Percentiles rank a stretch among this genome's conserved stretches.
These are phyloP conservation scores for Lasioglossum vierecki DNA, from an alignment of 2,888 invertebrate genomes.

Conservation along the genomic window DNA sequence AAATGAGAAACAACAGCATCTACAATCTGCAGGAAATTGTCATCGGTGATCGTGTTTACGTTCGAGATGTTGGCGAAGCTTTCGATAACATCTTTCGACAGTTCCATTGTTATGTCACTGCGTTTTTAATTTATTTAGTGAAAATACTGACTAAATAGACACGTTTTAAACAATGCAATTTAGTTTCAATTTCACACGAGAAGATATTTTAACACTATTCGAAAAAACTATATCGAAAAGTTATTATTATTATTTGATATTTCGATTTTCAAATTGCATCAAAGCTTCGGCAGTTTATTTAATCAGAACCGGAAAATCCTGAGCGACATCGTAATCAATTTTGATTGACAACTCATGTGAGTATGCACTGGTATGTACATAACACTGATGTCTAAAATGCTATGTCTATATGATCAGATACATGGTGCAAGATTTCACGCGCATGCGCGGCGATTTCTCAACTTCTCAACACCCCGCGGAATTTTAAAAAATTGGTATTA, in stretches of 20 bases:
- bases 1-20: conserved; percentile 67
- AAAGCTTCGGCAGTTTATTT: not conserved
- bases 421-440: no score
- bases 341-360: not conserved
- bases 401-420: no score
- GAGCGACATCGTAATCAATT: not conserved
- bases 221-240: no score
- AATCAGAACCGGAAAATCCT: not conserved
- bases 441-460: no score
- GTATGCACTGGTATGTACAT: no score
- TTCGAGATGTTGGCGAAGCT: conserved; percentile 69
- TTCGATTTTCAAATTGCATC: not conserved
- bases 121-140: conserved; percentile 9
- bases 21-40: conserved; percentile 73
- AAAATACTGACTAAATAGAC: not conserved
- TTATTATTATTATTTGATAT: no score
- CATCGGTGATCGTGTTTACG: conserved; percentile 71
- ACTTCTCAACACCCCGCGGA: no score
- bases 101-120: conserved; percentile 69
- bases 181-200: not conserved
- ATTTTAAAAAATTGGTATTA: no score
- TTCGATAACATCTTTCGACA: conserved; percentile 70
- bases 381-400: no score
- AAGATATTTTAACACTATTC: not conserved
- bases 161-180: not conserved